These are phyloP conservation scores for Athene cunicularia DNA, from an alignment of 2,113 vertebrate species.

Conservation along the genomic window DNA sequence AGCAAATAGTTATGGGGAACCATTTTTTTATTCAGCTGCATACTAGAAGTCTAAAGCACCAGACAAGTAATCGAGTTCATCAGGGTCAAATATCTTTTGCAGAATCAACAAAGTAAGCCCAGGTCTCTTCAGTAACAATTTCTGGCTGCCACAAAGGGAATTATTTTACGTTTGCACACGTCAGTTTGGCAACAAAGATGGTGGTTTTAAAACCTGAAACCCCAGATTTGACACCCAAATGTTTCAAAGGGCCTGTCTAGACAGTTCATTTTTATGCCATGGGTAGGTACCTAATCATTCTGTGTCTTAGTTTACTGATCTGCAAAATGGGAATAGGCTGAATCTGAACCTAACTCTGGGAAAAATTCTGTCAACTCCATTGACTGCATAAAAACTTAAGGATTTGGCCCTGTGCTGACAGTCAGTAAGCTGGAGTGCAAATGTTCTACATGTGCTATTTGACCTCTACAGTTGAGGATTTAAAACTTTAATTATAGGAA, in stretches of 20 bases:
- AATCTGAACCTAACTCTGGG: background rate
- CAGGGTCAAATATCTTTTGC: background rate
- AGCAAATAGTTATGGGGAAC: background rate
- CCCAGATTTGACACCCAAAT: background rate
- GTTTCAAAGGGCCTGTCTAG: background rate
- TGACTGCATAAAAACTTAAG: slow-evolving; percentile 6
- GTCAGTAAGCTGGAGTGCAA: slow-evolving; percentile 47
- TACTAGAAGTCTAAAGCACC: background rate
- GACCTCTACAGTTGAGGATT: slow-evolving; percentile 70
- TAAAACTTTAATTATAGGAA: slow-evolving; percentile 73
- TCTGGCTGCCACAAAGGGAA: background rate
- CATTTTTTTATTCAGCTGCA: background rate
- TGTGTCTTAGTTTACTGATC: background rate
- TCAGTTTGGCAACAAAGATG: background rate
- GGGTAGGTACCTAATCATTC: background rate
- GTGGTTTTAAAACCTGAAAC: background rate
- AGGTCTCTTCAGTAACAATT: accelerated
- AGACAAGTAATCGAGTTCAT: background rate
- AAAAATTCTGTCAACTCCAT: background rate
- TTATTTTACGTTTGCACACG: background rate
- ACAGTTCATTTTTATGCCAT: accelerated
- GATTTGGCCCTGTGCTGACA: slow-evolving; percentile 39
- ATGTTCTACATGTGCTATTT: slow-evolving; percentile 69
- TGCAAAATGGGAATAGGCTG: background rate
- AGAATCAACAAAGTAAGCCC: background rate